phyloP scores from a whole-genome alignment of 2,888 invertebrate genomes.

The Hofmannophila pseudospretella region DNA sequence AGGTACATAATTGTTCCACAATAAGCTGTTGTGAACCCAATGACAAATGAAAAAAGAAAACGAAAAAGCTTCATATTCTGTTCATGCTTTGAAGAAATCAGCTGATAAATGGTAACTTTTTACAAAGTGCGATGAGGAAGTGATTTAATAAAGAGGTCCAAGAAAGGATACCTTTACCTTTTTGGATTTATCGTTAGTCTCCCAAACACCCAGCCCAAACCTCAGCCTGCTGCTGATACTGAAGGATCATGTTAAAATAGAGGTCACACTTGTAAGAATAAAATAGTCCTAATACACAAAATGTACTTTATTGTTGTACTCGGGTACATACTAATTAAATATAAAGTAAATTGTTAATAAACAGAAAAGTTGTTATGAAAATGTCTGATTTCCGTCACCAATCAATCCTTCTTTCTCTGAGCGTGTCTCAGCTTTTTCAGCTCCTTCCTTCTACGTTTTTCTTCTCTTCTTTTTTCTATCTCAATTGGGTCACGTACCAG shows the following conservation, averaged over 20 bases:
- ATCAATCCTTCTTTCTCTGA: slow-evolving; percentile 10
- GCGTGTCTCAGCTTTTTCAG: slow-evolving; percentile 23
- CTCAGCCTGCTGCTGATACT: slow-evolving; percentile 4
- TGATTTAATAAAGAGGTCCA: not conserved
- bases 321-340: no score
- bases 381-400: slow-evolving; percentile 11
- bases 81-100: not conserved
- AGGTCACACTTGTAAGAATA: slow-evolving; percentile 1
- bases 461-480: slow-evolving; percentile 40
- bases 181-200: slow-evolving; percentile 7
- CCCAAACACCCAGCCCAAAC: slow-evolving; percentile 7
- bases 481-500: slow-evolving; percentile 54
- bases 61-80: not conserved
- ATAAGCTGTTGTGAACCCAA: not conserved
- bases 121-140: not conserved
- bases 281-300: slow-evolving; percentile 1
- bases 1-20: no score
- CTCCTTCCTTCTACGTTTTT: slow-evolving; percentile 36
- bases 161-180: slow-evolving; percentile 9
- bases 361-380: not conserved
- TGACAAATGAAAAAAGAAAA: not conserved
- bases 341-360: slow-evolving; percentile 6
- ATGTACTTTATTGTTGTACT: slow-evolving; percentile 6
- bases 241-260: not conserved
- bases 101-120: not conserved